phyloP scores from a whole-genome alignment of 2,113 vertebrate genomes.

The Chlorocebus sabaeus region DNA sequence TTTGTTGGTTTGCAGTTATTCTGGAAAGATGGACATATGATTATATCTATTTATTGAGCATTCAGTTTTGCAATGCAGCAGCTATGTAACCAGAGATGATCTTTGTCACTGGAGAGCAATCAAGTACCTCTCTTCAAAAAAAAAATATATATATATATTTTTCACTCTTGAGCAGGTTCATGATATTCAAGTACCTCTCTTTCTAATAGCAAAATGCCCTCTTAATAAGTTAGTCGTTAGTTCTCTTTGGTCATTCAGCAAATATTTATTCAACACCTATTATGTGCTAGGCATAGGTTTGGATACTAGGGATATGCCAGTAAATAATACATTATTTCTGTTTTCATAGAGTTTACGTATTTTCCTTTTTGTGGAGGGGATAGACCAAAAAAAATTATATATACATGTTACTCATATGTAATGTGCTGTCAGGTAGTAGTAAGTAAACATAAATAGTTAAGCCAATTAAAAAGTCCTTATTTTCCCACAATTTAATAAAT shows the following conservation, averaged over 20 bases:
- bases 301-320: neutral
- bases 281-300: neutral
- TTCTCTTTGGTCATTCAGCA: neutral
- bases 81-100: neutral
- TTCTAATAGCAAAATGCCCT: neutral
- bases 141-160: no score
- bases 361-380: neutral
- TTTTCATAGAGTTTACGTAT: neutral
- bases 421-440: neutral
- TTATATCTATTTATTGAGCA: neutral
- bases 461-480: neutral
- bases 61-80: neutral
- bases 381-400: neutral
- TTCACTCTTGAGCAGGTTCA: no score
- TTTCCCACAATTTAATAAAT: slow-evolving; percentile 28
- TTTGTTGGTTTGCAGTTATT: neutral
- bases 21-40: neutral
- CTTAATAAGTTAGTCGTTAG: neutral
- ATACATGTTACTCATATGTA: neutral
- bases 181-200: neutral
- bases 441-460: neutral
- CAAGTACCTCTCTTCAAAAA: neutral
- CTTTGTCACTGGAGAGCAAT: neutral
- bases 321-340: neutral
- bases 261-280: neutral